These are phyloP conservation scores for Notospermus geniculatus DNA, from an alignment of 1,140 invertebrate species.

Conservation along the genomic window DNA sequence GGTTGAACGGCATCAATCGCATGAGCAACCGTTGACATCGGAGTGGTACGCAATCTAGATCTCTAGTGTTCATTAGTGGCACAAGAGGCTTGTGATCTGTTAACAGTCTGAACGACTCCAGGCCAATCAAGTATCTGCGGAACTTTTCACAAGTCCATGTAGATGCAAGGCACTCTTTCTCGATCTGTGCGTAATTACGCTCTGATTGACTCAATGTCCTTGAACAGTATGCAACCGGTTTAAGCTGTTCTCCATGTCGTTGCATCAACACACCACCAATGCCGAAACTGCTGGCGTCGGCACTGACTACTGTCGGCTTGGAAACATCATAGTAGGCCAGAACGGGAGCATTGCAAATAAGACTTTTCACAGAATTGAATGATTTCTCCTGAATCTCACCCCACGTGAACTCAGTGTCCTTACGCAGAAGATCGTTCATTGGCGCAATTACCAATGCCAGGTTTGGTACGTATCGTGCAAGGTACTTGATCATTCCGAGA, in stretches of 20 bases:
- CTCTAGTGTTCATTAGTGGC: constrained; percentile 14
- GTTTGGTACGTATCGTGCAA: constrained; percentile 6
- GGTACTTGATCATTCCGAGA: constrained; percentile 12
- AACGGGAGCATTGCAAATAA: constrained; percentile 5
- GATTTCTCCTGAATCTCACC: constrained; percentile 8
- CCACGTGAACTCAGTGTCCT: constrained; percentile 17
- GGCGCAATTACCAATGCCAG: no score
- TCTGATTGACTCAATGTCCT: constrained; percentile 52
- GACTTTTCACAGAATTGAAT: constrained; percentile 9
- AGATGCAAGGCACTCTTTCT: constrained; percentile 57
- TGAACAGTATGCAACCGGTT: constrained; percentile 54
- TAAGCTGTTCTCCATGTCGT: constrained; percentile 16
- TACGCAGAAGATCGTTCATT: constrained; percentile 14
- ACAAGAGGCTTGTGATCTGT: constrained; percentile 47
- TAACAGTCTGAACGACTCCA: constrained; percentile 23
- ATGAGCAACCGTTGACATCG: constrained; percentile 21
- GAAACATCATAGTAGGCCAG: constrained; percentile 12
- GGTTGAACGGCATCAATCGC: constrained; percentile 16
- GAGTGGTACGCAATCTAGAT: constrained; percentile 17
- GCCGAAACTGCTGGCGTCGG: constrained; percentile 28
- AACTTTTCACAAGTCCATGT: constrained; percentile 55
- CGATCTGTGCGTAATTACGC: constrained; percentile 56
- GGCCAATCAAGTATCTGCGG: constrained; percentile 55
- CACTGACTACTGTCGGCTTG: constrained; percentile 20
- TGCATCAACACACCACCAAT: constrained; percentile 26